Evolutionary conservation across 2,888 invertebrate species (phyloP).

Genomic region (Athalia cordata): DNA sequence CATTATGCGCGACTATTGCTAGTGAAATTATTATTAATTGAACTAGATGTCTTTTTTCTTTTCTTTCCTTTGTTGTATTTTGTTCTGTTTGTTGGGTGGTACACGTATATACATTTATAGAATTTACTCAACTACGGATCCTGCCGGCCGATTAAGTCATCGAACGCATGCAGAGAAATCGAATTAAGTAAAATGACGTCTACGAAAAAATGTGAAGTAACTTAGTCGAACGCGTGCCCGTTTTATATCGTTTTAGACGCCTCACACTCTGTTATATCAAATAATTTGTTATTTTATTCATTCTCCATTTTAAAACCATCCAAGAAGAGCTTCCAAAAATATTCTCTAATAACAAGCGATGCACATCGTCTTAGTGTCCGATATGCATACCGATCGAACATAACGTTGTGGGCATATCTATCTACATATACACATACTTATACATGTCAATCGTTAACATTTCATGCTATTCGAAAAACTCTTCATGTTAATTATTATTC

Average conservation of each 20-base stretch:
- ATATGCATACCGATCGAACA: background rate
- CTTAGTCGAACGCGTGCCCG: no score
- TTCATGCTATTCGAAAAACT: background rate
- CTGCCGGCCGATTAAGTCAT: background rate
- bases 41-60: constrained; percentile 1
- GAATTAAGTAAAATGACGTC: no score
- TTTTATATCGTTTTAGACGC: no score
- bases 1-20: constrained; percentile 28
- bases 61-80: background rate
- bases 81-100: background rate
- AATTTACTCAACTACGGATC: background rate
- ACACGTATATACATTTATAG: constrained; percentile 18
- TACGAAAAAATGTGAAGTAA: no score
- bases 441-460: no score
- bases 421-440: no score
- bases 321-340: constrained; percentile 31
- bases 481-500: background rate
- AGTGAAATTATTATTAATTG: constrained; percentile 15
- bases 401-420: no score
- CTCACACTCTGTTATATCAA: no score
- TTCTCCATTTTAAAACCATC: constrained; percentile 19
- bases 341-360: constrained; percentile 34
- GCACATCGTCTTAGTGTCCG: background rate
- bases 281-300: background rate
- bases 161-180: no score